Conservation (phyloP, 2,888 invertebrate genomes). For the Pseudococcus viburni region DNA sequence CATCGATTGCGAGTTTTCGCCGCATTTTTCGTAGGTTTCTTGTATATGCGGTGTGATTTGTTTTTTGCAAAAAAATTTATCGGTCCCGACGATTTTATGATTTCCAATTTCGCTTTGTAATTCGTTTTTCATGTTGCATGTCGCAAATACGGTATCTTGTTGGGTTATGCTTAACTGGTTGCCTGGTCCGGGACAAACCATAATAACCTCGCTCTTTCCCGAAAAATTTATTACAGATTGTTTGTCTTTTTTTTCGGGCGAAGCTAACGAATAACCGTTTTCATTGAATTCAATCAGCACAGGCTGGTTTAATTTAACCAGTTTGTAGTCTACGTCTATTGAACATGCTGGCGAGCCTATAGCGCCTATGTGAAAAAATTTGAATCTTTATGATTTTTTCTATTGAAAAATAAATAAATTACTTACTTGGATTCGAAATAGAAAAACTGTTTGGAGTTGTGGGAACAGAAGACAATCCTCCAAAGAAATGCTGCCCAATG, state of each 20-base stretch:
- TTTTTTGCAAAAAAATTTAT: neutral
- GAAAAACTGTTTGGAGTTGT: neutral
- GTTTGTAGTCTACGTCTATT: neutral
- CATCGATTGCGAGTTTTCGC: neutral
- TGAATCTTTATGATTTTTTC: too few relatives aligned
- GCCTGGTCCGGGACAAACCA: neutral
- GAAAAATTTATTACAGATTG: neutral
- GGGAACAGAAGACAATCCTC: too few relatives aligned
- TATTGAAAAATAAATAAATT: too few relatives aligned
- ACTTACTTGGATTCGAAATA: neutral
- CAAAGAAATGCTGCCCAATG: neutral
- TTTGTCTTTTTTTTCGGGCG: neutral
- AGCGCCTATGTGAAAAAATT: neutral
- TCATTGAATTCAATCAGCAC: neutral
- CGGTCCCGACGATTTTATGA: neutral
- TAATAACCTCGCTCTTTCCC: neutral
- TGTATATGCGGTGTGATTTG: neutral
- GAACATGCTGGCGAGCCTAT: neutral
- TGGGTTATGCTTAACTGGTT: neutral
- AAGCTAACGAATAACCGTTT: neutral
- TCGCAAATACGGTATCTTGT: neutral
- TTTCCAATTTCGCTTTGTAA: neutral
- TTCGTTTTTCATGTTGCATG: neutral
- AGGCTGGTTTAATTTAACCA: constrained; percentile 20
- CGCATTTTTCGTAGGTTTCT: neutral